Conservation (phyloP, 2,888 invertebrate species). For the Hartigia nigra region DNA sequence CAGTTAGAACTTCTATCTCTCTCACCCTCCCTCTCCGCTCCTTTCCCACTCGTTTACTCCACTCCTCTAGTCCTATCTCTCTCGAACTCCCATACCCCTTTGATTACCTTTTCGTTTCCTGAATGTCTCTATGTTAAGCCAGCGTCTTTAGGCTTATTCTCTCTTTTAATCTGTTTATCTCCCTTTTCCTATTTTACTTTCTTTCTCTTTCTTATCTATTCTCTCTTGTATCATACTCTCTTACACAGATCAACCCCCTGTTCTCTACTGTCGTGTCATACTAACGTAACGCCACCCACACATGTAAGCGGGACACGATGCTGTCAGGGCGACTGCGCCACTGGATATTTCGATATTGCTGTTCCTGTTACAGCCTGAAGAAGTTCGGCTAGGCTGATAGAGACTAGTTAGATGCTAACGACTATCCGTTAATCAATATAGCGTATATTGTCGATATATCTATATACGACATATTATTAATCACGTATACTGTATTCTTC, state of each 20-base stretch:
- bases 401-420: too few relatives aligned
- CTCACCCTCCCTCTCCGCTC: slow-evolving; percentile 14
- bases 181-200: not conserved
- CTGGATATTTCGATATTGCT: slow-evolving; percentile 29
- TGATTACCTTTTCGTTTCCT: too few relatives aligned
- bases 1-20: slow-evolving; percentile 6
- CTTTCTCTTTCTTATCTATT: slow-evolving; percentile 21
- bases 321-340: slow-evolving; percentile 62
- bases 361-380: not conserved
- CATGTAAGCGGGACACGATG: slow-evolving; percentile 58
- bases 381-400: not conserved
- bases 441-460: not conserved
- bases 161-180: too few relatives aligned
- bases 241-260: slow-evolving; percentile 1
- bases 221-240: not conserved
- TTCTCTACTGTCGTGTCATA: slow-evolving; percentile 21
- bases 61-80: slow-evolving; percentile 20
- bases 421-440: not conserved
- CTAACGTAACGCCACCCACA: slow-evolving; percentile 39
- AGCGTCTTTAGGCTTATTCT: too few relatives aligned
- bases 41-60: slow-evolving; percentile 17
- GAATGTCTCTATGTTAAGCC: too few relatives aligned
- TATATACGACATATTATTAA: too few relatives aligned
- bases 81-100: slow-evolving; percentile 12
- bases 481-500: too few relatives aligned